These are phyloP conservation scores for Lepeophtheirus salmonis DNA, from an alignment of 1,140 invertebrate species.

Conservation along the genomic window DNA sequence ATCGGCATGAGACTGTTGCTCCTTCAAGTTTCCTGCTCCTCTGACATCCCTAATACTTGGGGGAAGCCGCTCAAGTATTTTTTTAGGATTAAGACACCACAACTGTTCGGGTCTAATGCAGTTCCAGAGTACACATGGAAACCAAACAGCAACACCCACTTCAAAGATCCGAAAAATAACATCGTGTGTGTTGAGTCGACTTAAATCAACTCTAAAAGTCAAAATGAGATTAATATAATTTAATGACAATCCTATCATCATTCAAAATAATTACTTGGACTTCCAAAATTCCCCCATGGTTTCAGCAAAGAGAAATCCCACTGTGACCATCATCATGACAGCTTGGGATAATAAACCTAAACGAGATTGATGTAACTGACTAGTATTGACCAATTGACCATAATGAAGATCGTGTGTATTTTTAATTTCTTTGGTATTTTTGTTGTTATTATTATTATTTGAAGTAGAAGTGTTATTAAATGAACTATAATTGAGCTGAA, in stretches of 20 bases:
- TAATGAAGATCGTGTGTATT: background rate
- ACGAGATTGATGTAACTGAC: constrained; percentile 74
- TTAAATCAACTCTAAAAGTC: constrained; percentile 49
- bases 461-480: too few species aligned
- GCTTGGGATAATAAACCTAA: constrained; percentile 70
- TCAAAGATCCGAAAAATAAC: constrained; percentile 72
- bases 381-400: constrained; percentile 36
- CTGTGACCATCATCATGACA: constrained; percentile 58
- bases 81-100: constrained; percentile 79
- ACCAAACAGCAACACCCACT: constrained; percentile 82
- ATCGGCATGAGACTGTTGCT: background rate
- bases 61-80: constrained; percentile 32
- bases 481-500: too few species aligned
- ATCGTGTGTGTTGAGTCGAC: constrained; percentile 75
- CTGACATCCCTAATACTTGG: constrained; percentile 21
- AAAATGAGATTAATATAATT: background rate
- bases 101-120: constrained; percentile 68
- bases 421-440: background rate
- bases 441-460: too few species aligned
- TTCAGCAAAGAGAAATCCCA: constrained; percentile 69
- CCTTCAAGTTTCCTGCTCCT: background rate
- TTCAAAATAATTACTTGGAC: constrained; percentile 42
- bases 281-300: constrained; percentile 79
- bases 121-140: constrained; percentile 85
- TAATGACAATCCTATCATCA: background rate